Conservation (phyloP, 1,140 invertebrate genomes). For the Lasaia peninsularis region DNA sequence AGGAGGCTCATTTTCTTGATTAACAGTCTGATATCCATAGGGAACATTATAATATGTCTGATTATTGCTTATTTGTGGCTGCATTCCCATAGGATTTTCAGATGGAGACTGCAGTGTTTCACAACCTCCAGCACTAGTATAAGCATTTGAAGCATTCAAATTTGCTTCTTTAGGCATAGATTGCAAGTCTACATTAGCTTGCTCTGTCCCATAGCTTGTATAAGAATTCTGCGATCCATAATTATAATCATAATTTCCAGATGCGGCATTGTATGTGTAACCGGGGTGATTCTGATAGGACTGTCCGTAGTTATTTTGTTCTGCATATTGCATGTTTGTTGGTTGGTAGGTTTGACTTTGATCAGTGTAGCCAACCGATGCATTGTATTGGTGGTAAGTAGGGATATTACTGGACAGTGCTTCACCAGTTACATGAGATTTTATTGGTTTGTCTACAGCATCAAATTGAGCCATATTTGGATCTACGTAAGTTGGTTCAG, state of each 20-base stretch:
- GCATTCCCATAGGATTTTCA: slow-evolving; percentile 46
- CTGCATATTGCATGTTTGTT: slow-evolving; percentile 28
- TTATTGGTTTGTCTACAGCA: slow-evolving; percentile 60
- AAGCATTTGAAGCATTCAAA: slow-evolving; percentile 44
- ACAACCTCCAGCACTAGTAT: slow-evolving; percentile 51
- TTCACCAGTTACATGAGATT: slow-evolving; percentile 68
- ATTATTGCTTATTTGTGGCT: slow-evolving; percentile 32
- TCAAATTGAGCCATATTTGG: slow-evolving; percentile 49
- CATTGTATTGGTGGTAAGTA: slow-evolving; percentile 37
- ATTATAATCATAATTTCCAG: slow-evolving; percentile 75
- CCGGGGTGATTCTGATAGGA: slow-evolving; percentile 78
- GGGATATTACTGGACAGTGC: slow-evolving; percentile 41
- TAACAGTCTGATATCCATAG: slow-evolving; percentile 72
- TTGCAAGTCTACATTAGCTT: slow-evolving; percentile 34
- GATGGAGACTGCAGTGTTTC: slow-evolving; percentile 77
- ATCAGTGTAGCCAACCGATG: slow-evolving; percentile 3
- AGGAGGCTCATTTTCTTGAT: slow-evolving; percentile 36
- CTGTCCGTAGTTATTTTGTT: slow-evolving; percentile 39
- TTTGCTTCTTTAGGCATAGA: slow-evolving; percentile 35
- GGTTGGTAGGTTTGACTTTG: slow-evolving; percentile 26
- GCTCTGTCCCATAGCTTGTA: slow-evolving; percentile 29
- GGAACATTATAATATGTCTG: slow-evolving; percentile 75
- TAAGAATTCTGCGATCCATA: slow-evolving; percentile 75
- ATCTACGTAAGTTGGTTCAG: slow-evolving; percentile 36
- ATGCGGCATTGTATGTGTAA: slow-evolving; percentile 70